These are phyloP conservation scores for Clarias magur DNA, from an alignment of 2,113 vertebrate species.

Conservation along the genomic window DNA sequence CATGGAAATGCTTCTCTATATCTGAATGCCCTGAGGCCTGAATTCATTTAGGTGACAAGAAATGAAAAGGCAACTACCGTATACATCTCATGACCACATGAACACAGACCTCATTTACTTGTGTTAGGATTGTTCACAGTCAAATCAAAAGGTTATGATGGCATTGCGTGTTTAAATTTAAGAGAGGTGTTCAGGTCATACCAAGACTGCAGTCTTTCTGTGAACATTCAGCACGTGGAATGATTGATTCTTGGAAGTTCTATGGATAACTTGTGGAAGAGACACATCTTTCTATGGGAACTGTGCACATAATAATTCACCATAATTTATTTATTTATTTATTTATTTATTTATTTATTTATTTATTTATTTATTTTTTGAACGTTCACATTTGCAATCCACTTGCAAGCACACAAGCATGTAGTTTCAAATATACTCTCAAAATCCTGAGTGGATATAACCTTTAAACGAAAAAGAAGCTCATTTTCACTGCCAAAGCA, in stretches of 20 bases:
- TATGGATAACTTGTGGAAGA: too few species aligned
- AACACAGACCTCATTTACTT: background rate
- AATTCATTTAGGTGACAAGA: background rate
- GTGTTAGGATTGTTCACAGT: background rate
- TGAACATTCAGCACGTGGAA: too few species aligned
- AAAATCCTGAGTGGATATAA: background rate
- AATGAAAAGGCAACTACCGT: background rate
- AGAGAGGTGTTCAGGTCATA: too few species aligned
- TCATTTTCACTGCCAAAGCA: background rate
- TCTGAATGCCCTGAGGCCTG: constrained; percentile 8
- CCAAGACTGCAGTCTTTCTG: too few species aligned
- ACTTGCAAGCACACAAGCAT: background rate
- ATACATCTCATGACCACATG: background rate
- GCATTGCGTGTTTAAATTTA: background rate
- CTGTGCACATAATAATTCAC: too few species aligned
- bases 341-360: too few species aligned
- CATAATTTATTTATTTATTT: too few species aligned
- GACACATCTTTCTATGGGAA: too few species aligned
- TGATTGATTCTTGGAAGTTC: too few species aligned
- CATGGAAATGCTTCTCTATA: background rate
- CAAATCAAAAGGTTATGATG: background rate
- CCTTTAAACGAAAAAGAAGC: background rate
- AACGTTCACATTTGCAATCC: background rate
- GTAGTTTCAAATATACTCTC: background rate
- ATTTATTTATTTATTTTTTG: too few species aligned